Evolutionary conservation across 2,113 vertebrate genomes (phyloP).

Genomic region (Menura novaehollandiae): DNA sequence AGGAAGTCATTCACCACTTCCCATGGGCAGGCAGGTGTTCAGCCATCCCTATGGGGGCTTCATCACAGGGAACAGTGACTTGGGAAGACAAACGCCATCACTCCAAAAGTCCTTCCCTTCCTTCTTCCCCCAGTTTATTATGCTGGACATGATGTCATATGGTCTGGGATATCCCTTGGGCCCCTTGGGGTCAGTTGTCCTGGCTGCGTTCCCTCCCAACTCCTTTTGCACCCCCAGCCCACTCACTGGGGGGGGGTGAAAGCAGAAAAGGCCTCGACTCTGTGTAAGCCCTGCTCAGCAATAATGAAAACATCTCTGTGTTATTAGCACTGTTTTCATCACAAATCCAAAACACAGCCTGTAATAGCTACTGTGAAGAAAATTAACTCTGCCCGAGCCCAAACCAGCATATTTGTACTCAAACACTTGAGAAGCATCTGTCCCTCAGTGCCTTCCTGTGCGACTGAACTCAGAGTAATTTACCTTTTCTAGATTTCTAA

Average conservation of each 20-base stretch:
- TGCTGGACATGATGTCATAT: background rate
- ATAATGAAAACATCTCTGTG: background rate
- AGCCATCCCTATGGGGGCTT: no score
- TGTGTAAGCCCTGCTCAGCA: background rate
- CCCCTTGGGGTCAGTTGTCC: background rate
- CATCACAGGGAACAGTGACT: background rate
- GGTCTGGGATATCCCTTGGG: background rate
- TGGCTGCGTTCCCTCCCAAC: background rate
- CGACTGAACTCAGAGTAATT: background rate
- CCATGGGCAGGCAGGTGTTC: background rate
- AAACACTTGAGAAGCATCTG: fast-evolving
- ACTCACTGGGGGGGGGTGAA: no score
- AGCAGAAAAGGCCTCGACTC: background rate
- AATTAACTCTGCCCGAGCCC: background rate
- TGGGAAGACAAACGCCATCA: background rate
- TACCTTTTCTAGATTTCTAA: background rate
- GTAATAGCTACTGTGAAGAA: background rate
- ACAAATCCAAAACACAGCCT: background rate
- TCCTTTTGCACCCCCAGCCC: background rate
- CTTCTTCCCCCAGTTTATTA: background rate
- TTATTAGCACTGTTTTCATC: background rate
- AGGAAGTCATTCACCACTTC: background rate
- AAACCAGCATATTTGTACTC: fast-evolving
- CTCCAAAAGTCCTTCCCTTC: background rate
- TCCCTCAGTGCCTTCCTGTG: background rate